Percentiles rank a stretch among this genome's conserved stretches.
Evolutionary conservation across 2,797 vertebrate species (phyloP).

Genomic region (Thaleichthys pacificus): DNA sequence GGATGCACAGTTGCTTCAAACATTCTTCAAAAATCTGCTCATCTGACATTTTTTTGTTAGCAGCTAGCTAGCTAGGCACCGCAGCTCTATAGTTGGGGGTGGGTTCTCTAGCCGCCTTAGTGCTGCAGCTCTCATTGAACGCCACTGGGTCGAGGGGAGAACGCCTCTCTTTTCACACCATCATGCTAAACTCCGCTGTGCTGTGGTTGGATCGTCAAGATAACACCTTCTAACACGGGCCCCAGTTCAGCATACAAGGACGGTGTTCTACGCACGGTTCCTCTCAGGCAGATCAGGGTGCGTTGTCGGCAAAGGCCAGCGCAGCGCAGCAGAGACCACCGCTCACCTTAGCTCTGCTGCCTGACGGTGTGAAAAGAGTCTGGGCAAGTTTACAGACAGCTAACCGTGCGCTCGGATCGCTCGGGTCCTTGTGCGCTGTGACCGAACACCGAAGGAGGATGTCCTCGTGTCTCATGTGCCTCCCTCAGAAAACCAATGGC

Average conservation of each 20-base stretch:
- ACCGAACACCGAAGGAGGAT: neutral
- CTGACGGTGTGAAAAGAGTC: neutral
- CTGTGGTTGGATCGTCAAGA: neutral
- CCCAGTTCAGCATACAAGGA: neutral
- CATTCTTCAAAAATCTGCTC: neutral
- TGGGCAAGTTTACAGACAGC: no score
- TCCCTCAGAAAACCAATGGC: conserved; percentile 31
- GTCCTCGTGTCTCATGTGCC: no score
- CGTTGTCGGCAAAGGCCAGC: neutral
- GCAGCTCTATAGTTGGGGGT: conserved; percentile 6
- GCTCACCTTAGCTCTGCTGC: neutral
- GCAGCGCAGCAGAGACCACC: neutral
- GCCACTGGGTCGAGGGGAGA: conserved; percentile 1
- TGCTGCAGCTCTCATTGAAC: conserved; percentile 44
- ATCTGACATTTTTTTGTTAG: conserved; percentile 2
- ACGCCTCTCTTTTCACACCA: neutral
- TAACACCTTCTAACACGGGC: neutral
- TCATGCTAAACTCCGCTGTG: neutral
- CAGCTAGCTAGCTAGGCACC: neutral
- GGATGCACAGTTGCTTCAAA: conserved; percentile 50
- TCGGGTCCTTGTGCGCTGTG: neutral
- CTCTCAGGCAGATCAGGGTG: neutral
- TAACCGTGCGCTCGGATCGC: no score
- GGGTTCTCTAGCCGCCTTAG: conserved; percentile 32
- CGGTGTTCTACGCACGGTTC: no score